Percentiles rank a stretch among this genome's conserved stretches.
Conservation (phyloP, 2,888 invertebrate species). For the Caradrina clavipalpis region DNA sequence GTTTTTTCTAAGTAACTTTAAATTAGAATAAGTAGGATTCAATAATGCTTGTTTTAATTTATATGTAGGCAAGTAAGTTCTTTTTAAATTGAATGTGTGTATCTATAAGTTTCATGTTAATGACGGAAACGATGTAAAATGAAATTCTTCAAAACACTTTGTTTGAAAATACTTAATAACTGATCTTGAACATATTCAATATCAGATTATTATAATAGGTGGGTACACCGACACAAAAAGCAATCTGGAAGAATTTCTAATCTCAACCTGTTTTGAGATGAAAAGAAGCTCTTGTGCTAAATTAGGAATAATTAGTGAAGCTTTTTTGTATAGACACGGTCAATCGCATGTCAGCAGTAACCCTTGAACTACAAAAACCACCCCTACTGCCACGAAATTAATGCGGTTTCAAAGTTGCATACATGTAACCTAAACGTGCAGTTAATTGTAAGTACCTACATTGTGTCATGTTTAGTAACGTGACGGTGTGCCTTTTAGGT, state of each 20-base stretch:
- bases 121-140: not conserved
- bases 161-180: constrained; percentile 26
- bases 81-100: constrained; percentile 9
- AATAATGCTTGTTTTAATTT: not conserved
- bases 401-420: not conserved
- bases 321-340: not conserved
- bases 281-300: constrained; percentile 8
- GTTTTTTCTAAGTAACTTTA: not conserved
- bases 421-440: not conserved
- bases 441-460: constrained; percentile 4
- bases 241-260: constrained; percentile 12
- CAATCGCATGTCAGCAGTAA: constrained; percentile 9
- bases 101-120: not conserved
- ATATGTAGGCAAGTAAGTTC: not conserved
- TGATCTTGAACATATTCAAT: constrained; percentile 43
- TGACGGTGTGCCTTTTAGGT: constrained; percentile 10
- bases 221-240: not conserved
- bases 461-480: constrained; percentile 15
- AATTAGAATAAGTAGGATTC: not conserved
- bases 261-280: constrained; percentile 36
- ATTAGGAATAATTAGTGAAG: not conserved
- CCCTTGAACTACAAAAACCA: constrained; percentile 4
- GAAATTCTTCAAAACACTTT: constrained; percentile 2
- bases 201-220: constrained; percentile 41
- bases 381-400: not conserved